Evolutionary conservation across 2,888 invertebrate genomes (phyloP).

Genomic region (Polia nebulosa): DNA sequence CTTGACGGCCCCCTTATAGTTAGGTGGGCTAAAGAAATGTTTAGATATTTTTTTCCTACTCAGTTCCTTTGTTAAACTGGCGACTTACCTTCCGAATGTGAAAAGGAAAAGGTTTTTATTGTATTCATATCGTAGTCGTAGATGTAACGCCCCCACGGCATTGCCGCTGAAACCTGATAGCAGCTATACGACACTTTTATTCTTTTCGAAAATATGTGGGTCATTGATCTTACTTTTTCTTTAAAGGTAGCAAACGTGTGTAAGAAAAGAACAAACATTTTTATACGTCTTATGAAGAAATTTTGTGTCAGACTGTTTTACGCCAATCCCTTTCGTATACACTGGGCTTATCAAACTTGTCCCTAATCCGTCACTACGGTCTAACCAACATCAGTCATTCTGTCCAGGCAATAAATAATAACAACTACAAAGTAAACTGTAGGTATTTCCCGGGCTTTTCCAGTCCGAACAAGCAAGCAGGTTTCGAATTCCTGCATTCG

Average conservation of each 20-base stretch:
- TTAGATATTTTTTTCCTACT: slow-evolving; percentile 58
- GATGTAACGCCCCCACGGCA: slow-evolving; percentile 55
- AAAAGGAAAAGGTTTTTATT: slow-evolving; percentile 62
- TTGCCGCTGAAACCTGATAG: slow-evolving; percentile 56
- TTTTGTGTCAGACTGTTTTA: neutral
- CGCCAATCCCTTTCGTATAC: neutral
- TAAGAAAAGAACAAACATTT: slow-evolving; percentile 23
- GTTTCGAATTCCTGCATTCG: slow-evolving; percentile 29
- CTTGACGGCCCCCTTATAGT: slow-evolving; percentile 61
- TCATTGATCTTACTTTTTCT: slow-evolving; percentile 36
- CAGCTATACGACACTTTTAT: slow-evolving; percentile 41
- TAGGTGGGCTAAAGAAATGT: slow-evolving; percentile 64
- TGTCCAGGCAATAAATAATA: slow-evolving; percentile 9
- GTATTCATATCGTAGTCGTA: slow-evolving; percentile 58
- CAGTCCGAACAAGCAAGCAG: slow-evolving; percentile 8
- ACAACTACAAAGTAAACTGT: slow-evolving; percentile 14
- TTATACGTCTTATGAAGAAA: slow-evolving; percentile 1
- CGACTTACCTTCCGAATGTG: slow-evolving; percentile 51
- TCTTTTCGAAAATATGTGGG: slow-evolving; percentile 44
- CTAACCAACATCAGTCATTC: slow-evolving; percentile 6
- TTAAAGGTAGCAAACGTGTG: neutral
- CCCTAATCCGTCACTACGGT: neutral
- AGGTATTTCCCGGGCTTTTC: slow-evolving; percentile 6
- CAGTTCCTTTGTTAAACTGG: slow-evolving; percentile 52
- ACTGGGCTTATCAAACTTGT: neutral